phyloP scores from a whole-genome alignment of 2,888 invertebrate species.

The Papilio elwesi region DNA sequence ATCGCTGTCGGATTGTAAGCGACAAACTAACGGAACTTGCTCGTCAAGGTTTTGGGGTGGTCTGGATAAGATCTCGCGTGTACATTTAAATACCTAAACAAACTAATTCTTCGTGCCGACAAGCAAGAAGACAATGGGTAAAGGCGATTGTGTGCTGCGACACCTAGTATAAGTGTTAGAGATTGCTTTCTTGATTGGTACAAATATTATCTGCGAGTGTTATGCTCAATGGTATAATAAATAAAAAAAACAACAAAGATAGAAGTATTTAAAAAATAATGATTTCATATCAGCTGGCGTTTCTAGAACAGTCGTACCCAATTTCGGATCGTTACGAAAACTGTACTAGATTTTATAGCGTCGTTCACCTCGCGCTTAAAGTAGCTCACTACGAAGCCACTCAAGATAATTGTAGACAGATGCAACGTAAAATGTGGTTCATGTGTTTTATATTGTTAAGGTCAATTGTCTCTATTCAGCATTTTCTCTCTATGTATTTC shows the following conservation, averaged over 20 bases:
- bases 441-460: constrained; percentile 19
- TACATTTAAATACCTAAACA: too few species aligned
- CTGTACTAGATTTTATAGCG: constrained; percentile 19
- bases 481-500: neutral
- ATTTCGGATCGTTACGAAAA: constrained; percentile 18
- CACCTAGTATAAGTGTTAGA: neutral
- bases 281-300: neutral
- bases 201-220: too few species aligned
- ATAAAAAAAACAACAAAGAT: neutral
- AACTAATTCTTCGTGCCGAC: too few species aligned
- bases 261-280: neutral
- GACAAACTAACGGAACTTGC: too few species aligned
- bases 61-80: too few species aligned
- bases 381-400: constrained; percentile 15
- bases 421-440: constrained; percentile 14
- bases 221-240: too few species aligned
- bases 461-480: neutral
- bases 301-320: constrained; percentile 16
- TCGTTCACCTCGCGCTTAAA: constrained; percentile 28
- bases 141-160: neutral
- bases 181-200: too few species aligned
- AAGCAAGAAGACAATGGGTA: too few species aligned
- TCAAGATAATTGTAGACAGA: constrained; percentile 29
- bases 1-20: too few species aligned
- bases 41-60: too few species aligned